Percentiles rank a stretch among this genome's conserved stretches.
These are phyloP conservation scores for Leptopilina myrica DNA, from an alignment of 2,888 invertebrate genomes.

Conservation along the genomic window DNA sequence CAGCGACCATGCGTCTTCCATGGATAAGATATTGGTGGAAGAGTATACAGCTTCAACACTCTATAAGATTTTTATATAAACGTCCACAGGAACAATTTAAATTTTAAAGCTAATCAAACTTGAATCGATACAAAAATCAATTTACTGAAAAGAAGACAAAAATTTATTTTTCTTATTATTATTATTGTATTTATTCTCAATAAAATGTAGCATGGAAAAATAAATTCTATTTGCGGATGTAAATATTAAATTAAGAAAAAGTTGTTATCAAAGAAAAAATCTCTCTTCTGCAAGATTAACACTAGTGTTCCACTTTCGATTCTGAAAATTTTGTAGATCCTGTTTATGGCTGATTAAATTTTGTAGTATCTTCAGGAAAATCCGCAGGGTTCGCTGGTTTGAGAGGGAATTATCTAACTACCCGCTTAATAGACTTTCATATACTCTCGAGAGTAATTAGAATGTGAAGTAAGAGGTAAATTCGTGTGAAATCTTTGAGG, in stretches of 20 bases:
- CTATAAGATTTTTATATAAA: background rate
- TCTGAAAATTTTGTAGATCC: slow-evolving; percentile 3
- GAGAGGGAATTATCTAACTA: slow-evolving; percentile 50
- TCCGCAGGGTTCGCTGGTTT: slow-evolving; percentile 39
- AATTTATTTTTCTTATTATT: too few relatives aligned
- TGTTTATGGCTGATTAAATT: slow-evolving; percentile 16
- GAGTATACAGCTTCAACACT: slow-evolving; percentile 9
- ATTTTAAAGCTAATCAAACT: background rate
- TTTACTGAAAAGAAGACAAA: too few relatives aligned
- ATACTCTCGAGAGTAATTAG: slow-evolving; percentile 49
- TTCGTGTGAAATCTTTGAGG: slow-evolving; percentile 26
- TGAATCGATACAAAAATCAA: too few relatives aligned
- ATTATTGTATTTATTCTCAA: too few relatives aligned
- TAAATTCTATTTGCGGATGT: too few relatives aligned
- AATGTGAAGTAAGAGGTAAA: slow-evolving; percentile 37
- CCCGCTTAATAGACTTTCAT: slow-evolving; percentile 44
- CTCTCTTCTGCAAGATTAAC: too few relatives aligned
- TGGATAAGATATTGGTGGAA: slow-evolving; percentile 63
- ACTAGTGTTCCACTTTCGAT: background rate
- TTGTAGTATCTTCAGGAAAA: slow-evolving; percentile 31
- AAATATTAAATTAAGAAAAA: too few relatives aligned
- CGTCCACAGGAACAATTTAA: background rate
- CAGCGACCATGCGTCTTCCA: slow-evolving; percentile 70
- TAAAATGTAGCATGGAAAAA: too few relatives aligned
- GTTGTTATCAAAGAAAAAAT: too few relatives aligned